phyloP scores from a whole-genome alignment of 1,140 invertebrate genomes.

The Atopsyche davidsoni region DNA sequence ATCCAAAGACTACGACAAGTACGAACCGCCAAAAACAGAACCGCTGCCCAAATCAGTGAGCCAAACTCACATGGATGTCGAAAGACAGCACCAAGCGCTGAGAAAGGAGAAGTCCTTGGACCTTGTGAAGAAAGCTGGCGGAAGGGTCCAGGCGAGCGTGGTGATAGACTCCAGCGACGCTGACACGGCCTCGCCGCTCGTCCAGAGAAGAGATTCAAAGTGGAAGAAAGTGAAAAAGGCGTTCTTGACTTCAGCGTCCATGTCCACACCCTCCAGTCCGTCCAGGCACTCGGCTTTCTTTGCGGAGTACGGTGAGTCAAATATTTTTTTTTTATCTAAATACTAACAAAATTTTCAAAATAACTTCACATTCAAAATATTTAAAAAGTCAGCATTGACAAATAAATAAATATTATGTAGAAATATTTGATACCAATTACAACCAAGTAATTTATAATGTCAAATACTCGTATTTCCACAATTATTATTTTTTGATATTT shows the following conservation, averaged over 20 bases:
- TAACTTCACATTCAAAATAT: too few species aligned
- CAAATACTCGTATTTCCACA: too few species aligned
- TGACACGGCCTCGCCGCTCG: conserved; percentile 33
- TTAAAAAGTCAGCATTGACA: too few species aligned
- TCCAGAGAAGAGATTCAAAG: conserved; percentile 50
- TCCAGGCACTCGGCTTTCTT: conserved; percentile 56
- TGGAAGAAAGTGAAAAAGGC: conserved; percentile 70
- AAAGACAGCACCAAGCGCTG: conserved; percentile 35
- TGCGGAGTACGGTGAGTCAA: conserved; percentile 49
- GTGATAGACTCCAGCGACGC: conserved; percentile 40
- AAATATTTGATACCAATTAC: too few species aligned
- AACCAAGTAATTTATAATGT: too few species aligned
- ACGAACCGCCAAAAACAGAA: neutral
- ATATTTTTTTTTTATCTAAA: too few species aligned
- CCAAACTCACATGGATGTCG: neutral
- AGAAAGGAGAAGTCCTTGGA: conserved; percentile 46
- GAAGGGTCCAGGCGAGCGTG: conserved; percentile 35
- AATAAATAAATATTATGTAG: too few species aligned
- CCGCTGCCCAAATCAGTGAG: conserved; percentile 5
- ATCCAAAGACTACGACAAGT: neutral
- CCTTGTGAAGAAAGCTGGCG: conserved; percentile 31
- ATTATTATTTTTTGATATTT: too few species aligned
- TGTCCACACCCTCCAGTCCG: conserved; percentile 63
- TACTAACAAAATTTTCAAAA: too few species aligned
- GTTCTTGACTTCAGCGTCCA: conserved; percentile 56